phyloP scores from a whole-genome alignment of 1,140 invertebrate genomes.

The Pseudomyrmex sp. region DNA sequence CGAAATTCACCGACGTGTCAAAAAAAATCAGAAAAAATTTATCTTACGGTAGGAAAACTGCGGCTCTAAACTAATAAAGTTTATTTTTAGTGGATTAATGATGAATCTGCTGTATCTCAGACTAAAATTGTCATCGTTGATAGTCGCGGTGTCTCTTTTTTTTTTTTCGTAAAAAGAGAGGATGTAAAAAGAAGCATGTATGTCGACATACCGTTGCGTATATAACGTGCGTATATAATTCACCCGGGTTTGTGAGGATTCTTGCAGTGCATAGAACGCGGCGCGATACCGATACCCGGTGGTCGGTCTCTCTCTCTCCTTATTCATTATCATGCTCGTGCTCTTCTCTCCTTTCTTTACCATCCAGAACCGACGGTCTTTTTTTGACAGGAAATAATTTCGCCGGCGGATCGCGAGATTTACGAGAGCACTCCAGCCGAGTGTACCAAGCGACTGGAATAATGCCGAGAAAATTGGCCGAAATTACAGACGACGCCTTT shows the following conservation, averaged over 20 bases:
- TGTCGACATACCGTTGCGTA: slow-evolving; percentile 8
- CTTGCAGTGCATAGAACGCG: neutral
- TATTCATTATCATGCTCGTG: neutral
- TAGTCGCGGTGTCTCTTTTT: neutral
- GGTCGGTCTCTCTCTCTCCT: no score
- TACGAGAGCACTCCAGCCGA: slow-evolving; percentile 43
- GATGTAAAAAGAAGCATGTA: slow-evolving; percentile 14
- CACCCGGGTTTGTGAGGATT: neutral
- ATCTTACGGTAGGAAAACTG: neutral
- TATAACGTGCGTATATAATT: neutral
- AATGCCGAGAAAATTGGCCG: slow-evolving; percentile 50
- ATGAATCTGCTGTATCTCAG: neutral
- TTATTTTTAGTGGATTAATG: neutral
- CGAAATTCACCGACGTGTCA: neutral
- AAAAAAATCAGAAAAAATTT: slow-evolving; percentile 1
- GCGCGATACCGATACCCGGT: neutral
- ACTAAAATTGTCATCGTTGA: neutral
- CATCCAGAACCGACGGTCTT: neutral
- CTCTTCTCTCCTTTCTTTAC: neutral
- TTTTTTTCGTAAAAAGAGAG: neutral
- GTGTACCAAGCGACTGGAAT: slow-evolving; percentile 28
- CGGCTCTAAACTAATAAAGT: neutral
- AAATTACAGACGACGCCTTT: slow-evolving; percentile 47
- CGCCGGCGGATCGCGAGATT: slow-evolving; percentile 49
- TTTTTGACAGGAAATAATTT: slow-evolving; percentile 49